Base-by-base conservation (phyloP, 37 sponge, comb jelly and placozoan genomes). In the Dysidea cf. avara region DNA sequence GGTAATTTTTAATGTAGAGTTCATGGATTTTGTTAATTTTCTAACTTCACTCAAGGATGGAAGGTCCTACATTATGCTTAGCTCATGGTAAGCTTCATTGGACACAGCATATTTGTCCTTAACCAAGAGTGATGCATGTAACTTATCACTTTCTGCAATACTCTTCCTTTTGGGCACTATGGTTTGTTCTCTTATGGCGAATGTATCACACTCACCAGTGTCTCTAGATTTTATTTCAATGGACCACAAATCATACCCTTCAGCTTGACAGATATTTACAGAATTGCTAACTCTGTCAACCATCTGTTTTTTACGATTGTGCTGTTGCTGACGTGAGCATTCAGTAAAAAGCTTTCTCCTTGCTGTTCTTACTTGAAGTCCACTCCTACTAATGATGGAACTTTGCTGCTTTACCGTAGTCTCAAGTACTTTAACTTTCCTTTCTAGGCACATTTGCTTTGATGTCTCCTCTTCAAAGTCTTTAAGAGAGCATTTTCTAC, bases 51-150 rank as follows among this genome's bases (percentile, higher is more conserved):
- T 11, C 9, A 22, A 25, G 7, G 51, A 7, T 22, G 68, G 68
- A 7, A 67, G 7, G 22, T 13, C 22, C 14, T 18, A 39, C 12
- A 67, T 4, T 52, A 67, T 67, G 68, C 31, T 26, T 5, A 67
- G 52, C 26, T 67, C 68, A 43, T 67, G 68, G 28, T 48, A 67
- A 25, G 68, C 68, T 67, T 46, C 51, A 46, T 67, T 34, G 21
- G 50, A 46, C 12, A 67, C 9, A 13, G 51, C 13, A 21, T 26
- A 67, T 47, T 67, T 67, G 7, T 67, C 68, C 30, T 67, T 67
- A 16, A 67, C 29, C 9, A 48, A 31, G 13, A 64, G 38, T 7
- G 29, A 26, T 26, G 21, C 13, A 12, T 47, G 21, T 4, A 22
- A 7, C 28, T 7, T 25, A 11, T 67, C 26, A 49, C 52, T 49